phyloP scores from a whole-genome alignment of 2,113 vertebrate species.

The Ceuthmochares aereus region DNA sequence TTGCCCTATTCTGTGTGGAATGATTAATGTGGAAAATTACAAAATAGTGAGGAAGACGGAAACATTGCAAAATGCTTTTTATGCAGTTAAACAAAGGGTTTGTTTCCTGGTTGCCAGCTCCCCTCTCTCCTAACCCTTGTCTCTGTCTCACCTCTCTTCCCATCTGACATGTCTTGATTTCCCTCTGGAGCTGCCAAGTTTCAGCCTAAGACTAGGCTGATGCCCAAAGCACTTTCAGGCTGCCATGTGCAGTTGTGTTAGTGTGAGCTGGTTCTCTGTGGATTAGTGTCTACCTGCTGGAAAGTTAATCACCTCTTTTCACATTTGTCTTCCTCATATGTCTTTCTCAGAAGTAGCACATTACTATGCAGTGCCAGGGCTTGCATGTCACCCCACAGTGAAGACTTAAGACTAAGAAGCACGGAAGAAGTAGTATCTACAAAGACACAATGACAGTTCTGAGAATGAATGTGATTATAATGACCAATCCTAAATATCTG shows the following conservation, averaged over 20 bases:
- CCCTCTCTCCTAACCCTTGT: not conserved
- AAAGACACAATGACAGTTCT: not conserved
- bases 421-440: not conserved
- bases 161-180: not conserved
- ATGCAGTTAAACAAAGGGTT: conserved; percentile 8
- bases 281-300: not conserved
- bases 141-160: not conserved
- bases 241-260: not conserved
- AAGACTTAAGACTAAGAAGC: not conserved
- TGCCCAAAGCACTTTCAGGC: not conserved
- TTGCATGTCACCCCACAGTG: not conserved
- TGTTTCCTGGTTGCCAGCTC: not conserved
- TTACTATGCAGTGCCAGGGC: not conserved
- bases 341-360: not conserved
- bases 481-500: not conserved
- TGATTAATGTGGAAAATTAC: not conserved
- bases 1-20: not conserved
- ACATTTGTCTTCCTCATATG: not conserved
- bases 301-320: not conserved
- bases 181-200: not conserved
- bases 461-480: not conserved
- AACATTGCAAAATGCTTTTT: not conserved
- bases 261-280: not conserved
- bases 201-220: not conserved
- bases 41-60: not conserved